phyloP scores from a whole-genome alignment of 1,140 invertebrate genomes.

The Saxidomus purpurata region DNA sequence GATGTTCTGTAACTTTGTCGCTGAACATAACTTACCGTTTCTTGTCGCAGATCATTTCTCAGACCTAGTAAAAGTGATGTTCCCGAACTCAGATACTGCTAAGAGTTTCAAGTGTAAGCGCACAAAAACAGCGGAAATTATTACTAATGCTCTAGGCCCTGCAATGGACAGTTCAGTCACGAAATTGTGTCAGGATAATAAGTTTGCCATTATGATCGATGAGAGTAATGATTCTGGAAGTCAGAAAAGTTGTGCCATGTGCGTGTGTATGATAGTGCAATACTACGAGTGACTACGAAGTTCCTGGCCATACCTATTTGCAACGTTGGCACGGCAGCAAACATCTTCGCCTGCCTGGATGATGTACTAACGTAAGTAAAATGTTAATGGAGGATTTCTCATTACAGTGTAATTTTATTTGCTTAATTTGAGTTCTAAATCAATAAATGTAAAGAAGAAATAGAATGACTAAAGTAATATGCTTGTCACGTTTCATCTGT shows the following conservation, averaged over 20 bases:
- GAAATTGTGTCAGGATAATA: not conserved
- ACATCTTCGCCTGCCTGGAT: not conserved
- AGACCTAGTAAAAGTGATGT: conserved; percentile 46
- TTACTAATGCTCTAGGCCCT: conserved; percentile 57
- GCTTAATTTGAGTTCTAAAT: too few relatives aligned
- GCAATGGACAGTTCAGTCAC: not conserved
- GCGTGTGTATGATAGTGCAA: not conserved
- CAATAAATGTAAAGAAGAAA: too few relatives aligned
- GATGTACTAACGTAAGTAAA: not conserved
- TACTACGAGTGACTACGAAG: not conserved
- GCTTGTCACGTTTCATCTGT: too few relatives aligned
- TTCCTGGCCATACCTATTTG: conserved; percentile 48
- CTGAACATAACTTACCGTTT: conserved; percentile 65
- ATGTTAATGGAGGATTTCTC: too few relatives aligned
- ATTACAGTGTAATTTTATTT: too few relatives aligned
- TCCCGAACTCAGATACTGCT: conserved; percentile 6
- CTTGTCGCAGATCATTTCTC: conserved; percentile 86
- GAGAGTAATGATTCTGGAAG: conserved; percentile 40
- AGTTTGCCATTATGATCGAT: conserved; percentile 35
- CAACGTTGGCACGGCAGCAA: conserved; percentile 1
- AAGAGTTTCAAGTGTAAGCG: conserved; percentile 15
- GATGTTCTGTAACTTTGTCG: conserved; percentile 13
- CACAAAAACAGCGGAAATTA: conserved; percentile 64
- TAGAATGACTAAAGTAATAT: too few relatives aligned
- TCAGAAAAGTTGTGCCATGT: conserved; percentile 49